Conservation (phyloP, 2,113 vertebrate species). For the Oncorhynchus nerka region DNA sequence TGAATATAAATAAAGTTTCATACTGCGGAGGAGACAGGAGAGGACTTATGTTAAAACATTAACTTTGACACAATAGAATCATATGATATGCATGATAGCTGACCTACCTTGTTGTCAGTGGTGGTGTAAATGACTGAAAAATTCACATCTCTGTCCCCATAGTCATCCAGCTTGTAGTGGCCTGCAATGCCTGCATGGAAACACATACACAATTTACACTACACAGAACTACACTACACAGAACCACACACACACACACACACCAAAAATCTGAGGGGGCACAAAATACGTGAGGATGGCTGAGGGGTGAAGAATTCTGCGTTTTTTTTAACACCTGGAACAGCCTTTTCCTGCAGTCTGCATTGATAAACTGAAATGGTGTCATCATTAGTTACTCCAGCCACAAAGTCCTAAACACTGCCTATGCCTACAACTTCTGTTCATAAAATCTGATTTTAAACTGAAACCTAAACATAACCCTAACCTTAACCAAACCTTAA, state of each 20-base stretch:
- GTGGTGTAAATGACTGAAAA: slow-evolving; percentile 83
- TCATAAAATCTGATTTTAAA: no score
- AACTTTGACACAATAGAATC: background rate
- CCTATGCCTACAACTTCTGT: no score
- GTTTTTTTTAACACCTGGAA: no score
- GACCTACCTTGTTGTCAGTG: slow-evolving; percentile 68
- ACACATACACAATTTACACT: slow-evolving; percentile 1
- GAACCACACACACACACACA: background rate
- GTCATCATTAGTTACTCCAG: no score
- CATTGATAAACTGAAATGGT: background rate
- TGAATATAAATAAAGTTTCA: slow-evolving; percentile 73
- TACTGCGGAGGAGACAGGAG: slow-evolving; percentile 70
- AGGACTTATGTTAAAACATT: background rate
- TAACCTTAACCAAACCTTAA: no score
- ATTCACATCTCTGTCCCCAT: slow-evolving; percentile 83
- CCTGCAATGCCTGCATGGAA: slow-evolving; percentile 75
- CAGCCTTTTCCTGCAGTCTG: no score
- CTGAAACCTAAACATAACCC: no score
- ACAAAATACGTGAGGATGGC: no score
- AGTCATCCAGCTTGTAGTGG: slow-evolving; percentile 78
- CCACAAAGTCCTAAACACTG: no score
- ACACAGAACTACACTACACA: background rate
- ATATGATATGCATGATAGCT: background rate
- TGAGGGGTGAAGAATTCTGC: no score
- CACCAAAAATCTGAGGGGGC: no score